Conservation (phyloP, 2,888 invertebrate genomes). For the Eupithecia insigniata region DNA sequence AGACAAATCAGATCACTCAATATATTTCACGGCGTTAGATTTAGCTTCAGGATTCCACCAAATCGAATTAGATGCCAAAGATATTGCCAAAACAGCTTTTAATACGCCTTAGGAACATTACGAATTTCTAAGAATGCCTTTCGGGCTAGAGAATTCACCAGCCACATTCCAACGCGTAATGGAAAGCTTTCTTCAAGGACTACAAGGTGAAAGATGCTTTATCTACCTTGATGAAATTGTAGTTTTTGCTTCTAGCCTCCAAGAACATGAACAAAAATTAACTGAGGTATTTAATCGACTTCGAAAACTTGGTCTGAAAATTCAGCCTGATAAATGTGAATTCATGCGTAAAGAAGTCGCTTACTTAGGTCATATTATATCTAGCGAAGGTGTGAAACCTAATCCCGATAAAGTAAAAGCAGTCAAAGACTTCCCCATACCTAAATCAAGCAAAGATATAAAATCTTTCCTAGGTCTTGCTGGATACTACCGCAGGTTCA, state of each 20-base stretch:
- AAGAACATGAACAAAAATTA: constrained; percentile 45
- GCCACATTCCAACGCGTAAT: constrained; percentile 50
- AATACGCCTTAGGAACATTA: constrained; percentile 44
- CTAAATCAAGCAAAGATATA: constrained; percentile 13
- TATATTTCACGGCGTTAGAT: constrained; percentile 50
- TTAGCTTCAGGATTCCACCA: constrained; percentile 49
- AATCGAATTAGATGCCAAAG: constrained; percentile 40
- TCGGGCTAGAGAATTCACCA: constrained; percentile 53
- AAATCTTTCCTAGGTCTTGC: constrained; percentile 32
- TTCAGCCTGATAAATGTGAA: constrained; percentile 29
- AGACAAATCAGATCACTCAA: constrained; percentile 41
- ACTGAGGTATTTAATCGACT: constrained; percentile 44
- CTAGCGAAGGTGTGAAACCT: too few relatives aligned
- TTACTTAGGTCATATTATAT: too few relatives aligned
- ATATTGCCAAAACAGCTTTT: constrained; percentile 47
- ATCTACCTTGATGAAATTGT: constrained; percentile 49
- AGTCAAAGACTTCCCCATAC: too few relatives aligned
- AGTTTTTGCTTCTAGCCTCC: constrained; percentile 44
- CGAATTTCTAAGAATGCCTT: constrained; percentile 48
- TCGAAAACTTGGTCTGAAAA: constrained; percentile 43
- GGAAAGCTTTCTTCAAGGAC: constrained; percentile 36
- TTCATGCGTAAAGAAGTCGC: too few relatives aligned
- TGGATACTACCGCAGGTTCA: constrained; percentile 33
- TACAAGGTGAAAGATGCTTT: background rate
- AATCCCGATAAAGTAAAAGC: too few relatives aligned